These are phyloP conservation scores for Lingula anatina DNA, from an alignment of 2,888 invertebrate genomes.

Conservation along the genomic window DNA sequence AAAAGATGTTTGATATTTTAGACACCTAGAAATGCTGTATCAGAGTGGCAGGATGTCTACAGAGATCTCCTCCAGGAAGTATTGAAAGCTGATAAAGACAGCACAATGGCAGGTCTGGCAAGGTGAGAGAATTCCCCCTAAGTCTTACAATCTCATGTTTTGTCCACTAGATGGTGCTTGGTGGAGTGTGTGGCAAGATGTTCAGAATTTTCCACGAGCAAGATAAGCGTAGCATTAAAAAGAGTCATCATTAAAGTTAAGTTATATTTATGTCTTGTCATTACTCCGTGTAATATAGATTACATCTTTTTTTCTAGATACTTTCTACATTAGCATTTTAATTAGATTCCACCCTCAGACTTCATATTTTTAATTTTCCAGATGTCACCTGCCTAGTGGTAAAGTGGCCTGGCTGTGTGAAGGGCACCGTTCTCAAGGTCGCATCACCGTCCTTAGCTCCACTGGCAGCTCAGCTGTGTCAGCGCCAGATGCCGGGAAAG, in stretches of 20 bases:
- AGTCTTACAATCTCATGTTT: neutral
- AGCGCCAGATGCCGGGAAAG: too few species aligned
- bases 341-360: neutral
- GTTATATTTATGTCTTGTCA: neutral
- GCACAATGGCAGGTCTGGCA: constrained; percentile 19
- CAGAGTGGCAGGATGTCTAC: constrained; percentile 31
- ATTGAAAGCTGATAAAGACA: constrained; percentile 20
- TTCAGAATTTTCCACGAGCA: too few species aligned
- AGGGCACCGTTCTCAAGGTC: constrained; percentile 26
- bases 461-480: constrained; percentile 11
- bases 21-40: constrained; percentile 22
- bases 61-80: constrained; percentile 28
- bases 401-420: constrained; percentile 43
- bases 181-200: too few species aligned
- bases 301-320: too few species aligned
- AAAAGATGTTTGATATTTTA: too few species aligned
- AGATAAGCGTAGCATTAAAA: too few species aligned
- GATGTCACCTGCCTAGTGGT: constrained; percentile 36
- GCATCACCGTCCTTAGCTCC: constrained; percentile 27
- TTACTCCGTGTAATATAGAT: too few species aligned
- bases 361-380: constrained; percentile 8
- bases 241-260: neutral
- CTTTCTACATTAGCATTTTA: neutral
- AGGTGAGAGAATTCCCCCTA: constrained; percentile 13
- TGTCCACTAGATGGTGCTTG: too few species aligned